Evolutionary conservation across 1,140 invertebrate genomes (phyloP).

Genomic region (Halyomorpha halys): DNA sequence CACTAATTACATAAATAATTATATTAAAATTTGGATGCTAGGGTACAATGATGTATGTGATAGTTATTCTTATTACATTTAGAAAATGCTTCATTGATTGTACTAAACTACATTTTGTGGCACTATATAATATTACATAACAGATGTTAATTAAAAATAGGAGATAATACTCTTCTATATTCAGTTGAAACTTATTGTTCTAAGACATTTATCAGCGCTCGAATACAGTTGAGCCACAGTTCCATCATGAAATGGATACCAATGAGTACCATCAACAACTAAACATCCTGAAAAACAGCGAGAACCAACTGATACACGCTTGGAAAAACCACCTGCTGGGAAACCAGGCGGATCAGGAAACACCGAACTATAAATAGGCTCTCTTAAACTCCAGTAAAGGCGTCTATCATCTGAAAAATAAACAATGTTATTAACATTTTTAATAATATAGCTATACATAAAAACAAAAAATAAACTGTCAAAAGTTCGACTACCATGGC

Average conservation of each 20-base stretch:
- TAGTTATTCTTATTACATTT: too few species aligned
- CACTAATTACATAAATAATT: too few species aligned
- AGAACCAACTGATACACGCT: constrained; percentile 66
- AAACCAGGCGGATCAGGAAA: constrained; percentile 60
- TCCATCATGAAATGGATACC: constrained; percentile 90
- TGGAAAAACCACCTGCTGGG: constrained; percentile 53
- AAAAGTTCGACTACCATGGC: not conserved
- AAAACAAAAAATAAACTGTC: not conserved
- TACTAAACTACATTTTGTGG: too few species aligned
- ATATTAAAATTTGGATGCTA: too few species aligned
- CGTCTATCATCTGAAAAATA: constrained; percentile 50
- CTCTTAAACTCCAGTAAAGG: constrained; percentile 84
- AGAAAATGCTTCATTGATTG: too few species aligned
- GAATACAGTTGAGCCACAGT: constrained; percentile 75
- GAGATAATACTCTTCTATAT: too few species aligned
- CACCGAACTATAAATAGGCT: constrained; percentile 74
- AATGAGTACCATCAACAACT: constrained; percentile 93
- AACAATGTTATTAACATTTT: constrained; percentile 4
- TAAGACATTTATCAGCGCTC: constrained; percentile 72
- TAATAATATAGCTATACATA: not conserved
- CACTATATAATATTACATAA: too few species aligned
- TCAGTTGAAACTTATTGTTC: constrained; percentile 42
- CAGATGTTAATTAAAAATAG: too few species aligned
- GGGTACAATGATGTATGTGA: too few species aligned
- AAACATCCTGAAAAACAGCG: constrained; percentile 88